These are phyloP conservation scores for Nipponia nippon DNA, from an alignment of 2,113 vertebrate species.

Conservation along the genomic window DNA sequence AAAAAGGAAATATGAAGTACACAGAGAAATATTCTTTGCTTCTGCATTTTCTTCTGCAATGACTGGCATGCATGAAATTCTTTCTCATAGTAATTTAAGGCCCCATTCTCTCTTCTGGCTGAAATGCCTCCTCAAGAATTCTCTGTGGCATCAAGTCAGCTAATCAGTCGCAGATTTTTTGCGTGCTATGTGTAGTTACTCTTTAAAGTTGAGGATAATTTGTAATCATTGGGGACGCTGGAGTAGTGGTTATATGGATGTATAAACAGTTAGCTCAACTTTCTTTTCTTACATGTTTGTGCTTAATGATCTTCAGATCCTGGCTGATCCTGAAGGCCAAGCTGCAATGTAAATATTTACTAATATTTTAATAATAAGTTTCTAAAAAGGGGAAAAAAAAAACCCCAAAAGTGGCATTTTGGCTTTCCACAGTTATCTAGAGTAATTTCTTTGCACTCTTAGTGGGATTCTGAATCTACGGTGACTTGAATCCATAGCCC, in stretches of 20 bases:
- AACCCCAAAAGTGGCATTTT: neutral
- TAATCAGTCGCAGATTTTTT: neutral
- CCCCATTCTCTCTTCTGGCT: neutral
- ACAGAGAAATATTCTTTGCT: neutral
- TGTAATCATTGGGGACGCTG: neutral
- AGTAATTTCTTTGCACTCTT: neutral
- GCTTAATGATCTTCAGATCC: neutral
- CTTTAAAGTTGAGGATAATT: neutral
- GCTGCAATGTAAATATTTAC: neutral
- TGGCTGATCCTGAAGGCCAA: neutral
- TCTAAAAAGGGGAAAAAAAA: fast-evolving
- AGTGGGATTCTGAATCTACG: neutral
- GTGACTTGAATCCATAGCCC: neutral
- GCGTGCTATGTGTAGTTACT: neutral
- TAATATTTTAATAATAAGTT: neutral
- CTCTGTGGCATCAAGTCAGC: neutral
- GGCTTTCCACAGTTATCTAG: neutral
- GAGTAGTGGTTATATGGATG: neutral
- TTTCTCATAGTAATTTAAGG: neutral
- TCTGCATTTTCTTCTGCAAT: neutral
- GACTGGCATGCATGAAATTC: neutral
- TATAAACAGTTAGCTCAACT: neutral
- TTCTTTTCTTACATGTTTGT: neutral
- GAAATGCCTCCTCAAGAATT: neutral
- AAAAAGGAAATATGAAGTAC: neutral